Evolutionary conservation across 2,797 vertebrate species (phyloP), one percentile per base, ranked within the genome.

Genomic region (Gymnoscopelus braueri): DNA sequence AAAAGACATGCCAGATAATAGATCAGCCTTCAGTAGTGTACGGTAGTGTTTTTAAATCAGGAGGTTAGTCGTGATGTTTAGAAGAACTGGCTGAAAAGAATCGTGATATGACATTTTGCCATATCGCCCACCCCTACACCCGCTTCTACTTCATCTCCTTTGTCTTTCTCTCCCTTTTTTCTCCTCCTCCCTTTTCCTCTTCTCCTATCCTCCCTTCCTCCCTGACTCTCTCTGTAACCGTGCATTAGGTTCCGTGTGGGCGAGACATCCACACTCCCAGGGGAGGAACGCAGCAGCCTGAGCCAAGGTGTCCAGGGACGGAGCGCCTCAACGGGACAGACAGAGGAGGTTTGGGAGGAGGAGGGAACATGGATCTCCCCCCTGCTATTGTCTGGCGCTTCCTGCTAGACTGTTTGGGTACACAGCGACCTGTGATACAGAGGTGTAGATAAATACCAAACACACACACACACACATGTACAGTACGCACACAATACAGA

Each of bases 321-420:
- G 58, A 49, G 57, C 14, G 49, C 76, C 78, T 52, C 19, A 0
- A 65, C 24, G 49, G 55, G 50, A 61, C 6, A 10, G 7, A 47
- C 35, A 67, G 50, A n/a, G 48, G 59, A 0, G 54, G 65, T 15
- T 59, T 39, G 32, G 53, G 52, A 26, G 51, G 32, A 13, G 53
- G 59, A 69, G 62, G 51, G 72, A 48, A 68, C 80, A 65, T 8
- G 44, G 26, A 51, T 75, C 68, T 52, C 49, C 49, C 49, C 60
- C n/a, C 12, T 53, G 69, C 63, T 53, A 86, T 84, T 91, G 88
- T 91, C 81, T 77, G 63, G 59, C 0, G 74, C 77, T 88, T 90
- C 84, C 89, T 88, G 85, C 61, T 29, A 29, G 50, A 57, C 69
- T 86, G 82, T 79, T 85, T 85, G 69, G 57, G 80, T 77, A 78